Evolutionary conservation across 2,797 vertebrate species (phyloP).

Genomic region (Crocodylus rhombifer): DNA sequence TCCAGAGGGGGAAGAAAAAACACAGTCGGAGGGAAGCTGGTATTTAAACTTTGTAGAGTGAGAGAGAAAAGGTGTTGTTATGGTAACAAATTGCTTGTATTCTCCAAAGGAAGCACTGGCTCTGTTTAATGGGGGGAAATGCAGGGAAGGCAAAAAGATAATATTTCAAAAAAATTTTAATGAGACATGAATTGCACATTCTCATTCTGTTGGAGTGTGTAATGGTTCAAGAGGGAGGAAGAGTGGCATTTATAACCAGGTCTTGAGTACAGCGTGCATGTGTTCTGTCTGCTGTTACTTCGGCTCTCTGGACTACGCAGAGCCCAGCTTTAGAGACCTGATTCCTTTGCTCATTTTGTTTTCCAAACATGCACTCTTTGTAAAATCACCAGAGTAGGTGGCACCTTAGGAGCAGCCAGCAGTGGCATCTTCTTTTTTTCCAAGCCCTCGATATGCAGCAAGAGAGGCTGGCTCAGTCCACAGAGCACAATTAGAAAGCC

Average conservation of each 20-base stretch:
- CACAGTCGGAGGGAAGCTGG: neutral
- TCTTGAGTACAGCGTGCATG: fast-evolving
- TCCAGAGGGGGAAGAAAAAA: neutral
- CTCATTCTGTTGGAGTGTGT: neutral
- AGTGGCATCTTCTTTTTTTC: neutral
- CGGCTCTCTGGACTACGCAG: fast-evolving
- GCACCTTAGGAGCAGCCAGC: fast-evolving
- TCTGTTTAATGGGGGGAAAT: slow-evolving; percentile 39
- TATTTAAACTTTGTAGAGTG: slow-evolving; percentile 19
- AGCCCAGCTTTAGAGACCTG: fast-evolving
- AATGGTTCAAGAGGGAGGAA: neutral
- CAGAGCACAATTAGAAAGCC: fast-evolving
- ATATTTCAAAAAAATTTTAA: slow-evolving; percentile 50
- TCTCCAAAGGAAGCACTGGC: slow-evolving; percentile 66
- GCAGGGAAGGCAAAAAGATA: slow-evolving; percentile 10
- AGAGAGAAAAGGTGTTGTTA: slow-evolving; percentile 76
- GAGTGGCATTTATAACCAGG: fast-evolving
- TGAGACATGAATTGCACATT: neutral
- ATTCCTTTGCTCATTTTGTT: neutral
- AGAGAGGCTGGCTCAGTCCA: neutral
- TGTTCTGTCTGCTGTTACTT: fast-evolving
- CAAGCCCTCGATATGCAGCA: neutral
- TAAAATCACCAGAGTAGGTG: neutral
- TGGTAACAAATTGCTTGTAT: slow-evolving; percentile 78
- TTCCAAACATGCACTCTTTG: neutral